Evolutionary conservation across 2,888 invertebrate genomes (phyloP).

Genomic region (Orthonevra nobilis): DNA sequence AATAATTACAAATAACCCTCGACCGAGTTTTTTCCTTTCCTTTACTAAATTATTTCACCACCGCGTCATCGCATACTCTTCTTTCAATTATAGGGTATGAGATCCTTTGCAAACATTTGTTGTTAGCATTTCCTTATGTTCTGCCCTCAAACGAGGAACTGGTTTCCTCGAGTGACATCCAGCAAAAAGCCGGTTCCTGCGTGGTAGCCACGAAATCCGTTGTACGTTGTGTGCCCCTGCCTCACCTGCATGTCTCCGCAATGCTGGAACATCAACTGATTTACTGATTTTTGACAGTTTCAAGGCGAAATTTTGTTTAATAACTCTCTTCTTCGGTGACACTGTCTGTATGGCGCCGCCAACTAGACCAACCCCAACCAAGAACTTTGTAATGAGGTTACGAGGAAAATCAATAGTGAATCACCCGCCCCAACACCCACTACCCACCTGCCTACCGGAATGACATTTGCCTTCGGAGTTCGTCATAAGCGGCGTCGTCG

Average conservation of each 20-base stretch:
- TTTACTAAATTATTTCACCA: background rate
- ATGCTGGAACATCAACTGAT: no score
- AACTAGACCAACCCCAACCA: slow-evolving; percentile 66
- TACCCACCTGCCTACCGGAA: no score
- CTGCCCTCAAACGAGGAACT: slow-evolving; percentile 39
- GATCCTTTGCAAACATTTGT: background rate
- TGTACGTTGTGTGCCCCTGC: slow-evolving; percentile 6
- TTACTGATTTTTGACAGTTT: slow-evolving; percentile 30
- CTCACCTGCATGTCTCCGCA: background rate
- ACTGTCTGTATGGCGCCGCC: slow-evolving; percentile 28
- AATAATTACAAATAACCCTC: background rate
- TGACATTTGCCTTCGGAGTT: slow-evolving; percentile 2
- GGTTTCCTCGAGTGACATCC: slow-evolving; percentile 54
- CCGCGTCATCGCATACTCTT: background rate
- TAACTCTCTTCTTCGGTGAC: slow-evolving; percentile 23
- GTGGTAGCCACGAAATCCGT: slow-evolving; percentile 42
- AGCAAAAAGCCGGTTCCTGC: slow-evolving; percentile 68
- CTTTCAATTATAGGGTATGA: slow-evolving; percentile 17
- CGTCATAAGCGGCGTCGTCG: slow-evolving; percentile 21
- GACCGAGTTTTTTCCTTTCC: no score
- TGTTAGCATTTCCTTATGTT: slow-evolving; percentile 40
- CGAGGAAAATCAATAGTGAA: slow-evolving; percentile 62
- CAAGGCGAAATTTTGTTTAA: slow-evolving; percentile 33
- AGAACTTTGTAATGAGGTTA: slow-evolving; percentile 64
- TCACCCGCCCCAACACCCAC: slow-evolving; percentile 12